phyloP scores from a whole-genome alignment of 1,140 invertebrate genomes.

The Thrips palmi region DNA sequence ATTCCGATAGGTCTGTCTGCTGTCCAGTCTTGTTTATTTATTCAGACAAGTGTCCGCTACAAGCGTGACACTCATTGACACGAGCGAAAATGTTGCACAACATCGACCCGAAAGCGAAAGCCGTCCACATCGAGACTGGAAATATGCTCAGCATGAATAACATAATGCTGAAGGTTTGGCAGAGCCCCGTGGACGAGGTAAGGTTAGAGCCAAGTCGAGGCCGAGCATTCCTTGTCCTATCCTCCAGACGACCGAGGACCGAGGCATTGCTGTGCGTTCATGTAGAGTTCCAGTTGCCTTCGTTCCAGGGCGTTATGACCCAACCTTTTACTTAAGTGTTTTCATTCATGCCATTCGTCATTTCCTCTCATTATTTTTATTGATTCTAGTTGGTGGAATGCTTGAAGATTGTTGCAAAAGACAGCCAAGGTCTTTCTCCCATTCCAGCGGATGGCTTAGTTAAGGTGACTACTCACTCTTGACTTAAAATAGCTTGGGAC shows the following conservation, averaged over 20 bases:
- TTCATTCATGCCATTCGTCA: constrained; percentile 5
- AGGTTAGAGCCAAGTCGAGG: constrained; percentile 11
- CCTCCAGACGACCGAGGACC: too few relatives aligned
- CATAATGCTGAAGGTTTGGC: constrained; percentile 61
- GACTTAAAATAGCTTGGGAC: constrained; percentile 2
- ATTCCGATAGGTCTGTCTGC: too few relatives aligned
- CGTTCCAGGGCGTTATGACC: too few relatives aligned
- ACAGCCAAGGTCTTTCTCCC: too few relatives aligned
- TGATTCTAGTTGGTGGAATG: constrained; percentile 46
- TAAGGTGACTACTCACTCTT: constrained; percentile 20
- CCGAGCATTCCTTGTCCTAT: constrained; percentile 1
- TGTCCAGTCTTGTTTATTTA: too few relatives aligned
- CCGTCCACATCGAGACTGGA: constrained; percentile 51
- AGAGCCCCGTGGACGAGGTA: constrained; percentile 69
- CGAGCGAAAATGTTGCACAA: constrained; percentile 11
- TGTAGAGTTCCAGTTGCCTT: constrained; percentile 8
- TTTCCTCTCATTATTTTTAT: constrained; percentile 10
- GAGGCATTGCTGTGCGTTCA: background rate
- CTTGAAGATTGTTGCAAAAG: constrained; percentile 40
- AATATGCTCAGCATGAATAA: constrained; percentile 69
- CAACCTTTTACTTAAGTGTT: constrained; percentile 11
- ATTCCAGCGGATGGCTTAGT: too few relatives aligned
- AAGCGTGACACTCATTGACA: too few relatives aligned
- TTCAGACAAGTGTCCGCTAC: too few relatives aligned
- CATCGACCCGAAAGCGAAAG: constrained; percentile 13